Base-by-base conservation (phyloP, 2,797 vertebrate genomes). In the Danio albolineatus region DNA sequence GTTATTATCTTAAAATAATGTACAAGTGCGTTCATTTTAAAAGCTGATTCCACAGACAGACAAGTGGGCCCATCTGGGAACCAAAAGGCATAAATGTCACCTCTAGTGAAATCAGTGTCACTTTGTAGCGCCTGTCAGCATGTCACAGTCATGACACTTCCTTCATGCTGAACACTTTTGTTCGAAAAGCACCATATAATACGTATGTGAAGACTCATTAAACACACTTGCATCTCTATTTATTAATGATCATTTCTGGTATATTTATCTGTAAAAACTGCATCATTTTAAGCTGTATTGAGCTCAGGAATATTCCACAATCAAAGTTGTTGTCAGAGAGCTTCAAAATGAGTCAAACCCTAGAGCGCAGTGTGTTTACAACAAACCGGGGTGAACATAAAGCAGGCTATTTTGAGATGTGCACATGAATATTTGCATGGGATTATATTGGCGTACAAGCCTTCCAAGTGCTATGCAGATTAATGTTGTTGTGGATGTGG, bases 71-170 rank as follows among this genome's bases (percentile, higher is more conserved):
- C 49, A 56, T 79, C 81, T 82, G 81, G 73, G 70, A 49, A 74
- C 43, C 53, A 43, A 76, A 7, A 75, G 12, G 77, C 73, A 78
- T 73, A 76, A 82, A 77, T 81, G 75, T 69, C 78, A 73, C 64
- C 70, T 44, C 51, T 14, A 60, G 83, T 70, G 69, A 76, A 64
- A 46, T 72, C 76, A 39, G 28, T 17, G 39, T 78, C 56, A 62
- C 41, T 80, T 28, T 61, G 28, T 43, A 19, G 73, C 62, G 49
- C 44, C 10, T 60, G 81, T 81, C 64, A 73, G 7, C 65, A 12
- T 65, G 75, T 64, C 41, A 51, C 46, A 41, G 44, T 14, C 13
- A 48, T 60, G 28, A 57, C 54, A 70, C 74, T 74, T 64, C 19
- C 38, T 28, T 38, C 38, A 21, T 36, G 62, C 21, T 46, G 21